A percentile compares a stretch with the other conserved stretches of the same genome.
phyloP scores from a whole-genome alignment of 2,113 vertebrate genomes.

The Sarotherodon lohbergeri region DNA sequence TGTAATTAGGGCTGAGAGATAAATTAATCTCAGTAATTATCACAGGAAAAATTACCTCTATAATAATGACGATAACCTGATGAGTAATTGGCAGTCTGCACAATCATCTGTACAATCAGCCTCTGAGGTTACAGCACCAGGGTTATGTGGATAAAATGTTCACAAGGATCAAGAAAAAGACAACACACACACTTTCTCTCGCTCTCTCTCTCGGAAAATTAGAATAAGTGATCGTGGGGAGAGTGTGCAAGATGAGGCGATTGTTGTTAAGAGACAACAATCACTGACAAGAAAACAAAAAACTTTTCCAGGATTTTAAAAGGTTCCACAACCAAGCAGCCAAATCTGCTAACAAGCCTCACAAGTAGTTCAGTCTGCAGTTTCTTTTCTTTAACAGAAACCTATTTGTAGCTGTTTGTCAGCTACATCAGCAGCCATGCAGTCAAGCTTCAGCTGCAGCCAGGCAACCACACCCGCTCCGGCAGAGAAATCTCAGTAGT shows the following conservation, averaged over 20 bases:
- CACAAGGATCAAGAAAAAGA: not conserved
- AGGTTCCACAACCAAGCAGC: not conserved
- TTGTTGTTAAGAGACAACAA: not conserved
- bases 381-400: not conserved
- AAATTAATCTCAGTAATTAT: not conserved
- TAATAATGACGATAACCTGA: not conserved
- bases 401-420: not conserved
- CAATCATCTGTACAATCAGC: not conserved
- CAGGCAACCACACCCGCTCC: not conserved
- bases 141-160: not conserved
- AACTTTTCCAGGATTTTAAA: not conserved
- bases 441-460: not conserved
- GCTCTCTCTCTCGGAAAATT: not conserved
- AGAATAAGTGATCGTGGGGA: not conserved
- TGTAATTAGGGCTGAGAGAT: not conserved
- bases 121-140: not conserved
- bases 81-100: not conserved
- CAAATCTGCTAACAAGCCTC: not conserved
- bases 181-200: not conserved
- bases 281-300: not conserved
- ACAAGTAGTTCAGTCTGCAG: not conserved
- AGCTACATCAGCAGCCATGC: not conserved
- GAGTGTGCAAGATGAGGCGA: not conserved
- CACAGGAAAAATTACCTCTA: not conserved
- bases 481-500: not conserved